phyloP scores from a whole-genome alignment of 1,140 invertebrate genomes.

The Holotrichia oblita region DNA sequence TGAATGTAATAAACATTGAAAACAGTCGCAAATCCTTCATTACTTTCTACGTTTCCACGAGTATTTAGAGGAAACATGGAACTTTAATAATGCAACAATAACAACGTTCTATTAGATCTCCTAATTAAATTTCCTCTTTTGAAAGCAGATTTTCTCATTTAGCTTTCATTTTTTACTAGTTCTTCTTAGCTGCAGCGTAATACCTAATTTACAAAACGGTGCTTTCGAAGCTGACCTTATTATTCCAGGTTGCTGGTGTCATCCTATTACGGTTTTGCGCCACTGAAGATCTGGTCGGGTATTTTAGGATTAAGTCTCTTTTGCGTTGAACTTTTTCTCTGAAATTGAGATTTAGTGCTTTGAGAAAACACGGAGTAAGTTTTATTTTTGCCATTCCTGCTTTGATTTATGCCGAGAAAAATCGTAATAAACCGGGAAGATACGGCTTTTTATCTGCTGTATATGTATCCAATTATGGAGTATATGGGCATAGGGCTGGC shows the following conservation, averaged over 20 bases:
- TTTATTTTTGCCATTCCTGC: background rate
- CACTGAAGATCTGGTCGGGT: background rate
- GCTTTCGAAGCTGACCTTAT: slow-evolving; percentile 6
- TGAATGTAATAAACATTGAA: background rate
- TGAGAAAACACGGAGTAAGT: background rate
- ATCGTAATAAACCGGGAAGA: background rate
- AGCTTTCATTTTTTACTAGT: background rate
- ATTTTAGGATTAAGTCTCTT: background rate
- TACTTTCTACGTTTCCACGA: background rate
- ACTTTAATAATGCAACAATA: background rate
- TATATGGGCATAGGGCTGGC: background rate
- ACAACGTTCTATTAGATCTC: background rate
- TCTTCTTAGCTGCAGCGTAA: slow-evolving; percentile 13
- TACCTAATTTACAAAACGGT: slow-evolving; percentile 20
- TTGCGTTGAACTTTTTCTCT: background rate
- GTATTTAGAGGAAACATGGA: background rate
- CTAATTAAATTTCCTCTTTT: slow-evolving; percentile 21
- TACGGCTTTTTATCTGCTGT: background rate
- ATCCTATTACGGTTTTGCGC: slow-evolving; percentile 19
- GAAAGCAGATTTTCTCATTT: slow-evolving; percentile 23
- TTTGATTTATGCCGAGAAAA: background rate
- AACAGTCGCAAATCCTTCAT: background rate
- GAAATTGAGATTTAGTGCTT: slow-evolving; percentile 6
- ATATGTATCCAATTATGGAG: background rate
- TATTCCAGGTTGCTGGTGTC: slow-evolving; percentile 10